phyloP scores from a whole-genome alignment of 2,797 vertebrate genomes.

The Melanotaenia trifasciata region DNA sequence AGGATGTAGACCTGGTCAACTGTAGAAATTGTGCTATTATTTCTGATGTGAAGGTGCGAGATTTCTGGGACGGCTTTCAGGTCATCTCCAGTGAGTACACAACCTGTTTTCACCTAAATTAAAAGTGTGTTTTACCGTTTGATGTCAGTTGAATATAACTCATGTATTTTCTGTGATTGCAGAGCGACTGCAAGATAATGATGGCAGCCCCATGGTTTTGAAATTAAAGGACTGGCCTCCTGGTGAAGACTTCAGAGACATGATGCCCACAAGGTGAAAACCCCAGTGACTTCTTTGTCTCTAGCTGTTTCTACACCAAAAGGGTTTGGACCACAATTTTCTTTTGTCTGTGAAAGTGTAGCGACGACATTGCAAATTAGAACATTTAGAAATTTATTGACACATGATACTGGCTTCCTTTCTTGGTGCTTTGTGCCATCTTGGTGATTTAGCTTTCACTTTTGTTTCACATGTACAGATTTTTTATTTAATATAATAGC shows the following conservation, averaged over 20 bases:
- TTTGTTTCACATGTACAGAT: neutral
- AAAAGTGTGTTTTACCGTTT: neutral
- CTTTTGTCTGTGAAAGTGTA: neutral
- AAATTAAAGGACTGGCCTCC: slow-evolving; percentile 99
- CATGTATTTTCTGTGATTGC: slow-evolving; percentile 31
- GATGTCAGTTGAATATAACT: neutral
- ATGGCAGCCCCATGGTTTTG: slow-evolving; percentile 96
- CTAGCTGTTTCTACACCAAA: neutral
- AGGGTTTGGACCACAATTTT: neutral
- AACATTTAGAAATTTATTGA: neutral
- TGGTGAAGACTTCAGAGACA: slow-evolving; percentile 97
- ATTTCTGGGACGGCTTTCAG: slow-evolving; percentile 99
- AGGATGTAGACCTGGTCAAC: slow-evolving; percentile 99
- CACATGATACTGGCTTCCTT: neutral
- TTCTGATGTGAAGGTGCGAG: slow-evolving; percentile 98
- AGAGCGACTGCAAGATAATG: slow-evolving; percentile 92
- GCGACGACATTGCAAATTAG: neutral
- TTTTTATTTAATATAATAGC: neutral
- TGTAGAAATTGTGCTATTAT: slow-evolving; percentile 98
- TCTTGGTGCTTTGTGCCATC: too few relatives aligned
- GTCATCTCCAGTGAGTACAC: slow-evolving; percentile 92
- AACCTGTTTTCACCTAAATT: neutral
- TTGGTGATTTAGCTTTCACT: too few relatives aligned
- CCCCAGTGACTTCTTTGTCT: neutral
- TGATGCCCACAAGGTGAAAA: slow-evolving; percentile 96